Evolutionary conservation across 1,140 invertebrate genomes (phyloP).

Genomic region (Hyles vespertilio): DNA sequence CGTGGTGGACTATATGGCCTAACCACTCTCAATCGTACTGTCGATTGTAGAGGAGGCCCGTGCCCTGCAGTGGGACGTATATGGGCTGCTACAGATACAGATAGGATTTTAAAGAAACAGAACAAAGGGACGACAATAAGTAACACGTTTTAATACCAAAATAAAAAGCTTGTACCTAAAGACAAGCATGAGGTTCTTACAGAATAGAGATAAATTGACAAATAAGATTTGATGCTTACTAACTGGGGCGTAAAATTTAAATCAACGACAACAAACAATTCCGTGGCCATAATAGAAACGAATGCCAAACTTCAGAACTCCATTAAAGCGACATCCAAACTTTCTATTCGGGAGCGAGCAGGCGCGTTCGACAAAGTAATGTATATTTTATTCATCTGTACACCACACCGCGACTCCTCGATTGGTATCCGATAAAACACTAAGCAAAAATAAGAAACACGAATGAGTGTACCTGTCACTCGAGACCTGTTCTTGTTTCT

Average conservation of each 20-base stretch:
- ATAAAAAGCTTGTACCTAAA: neutral
- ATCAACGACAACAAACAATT: conserved; percentile 63
- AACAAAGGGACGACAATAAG: neutral
- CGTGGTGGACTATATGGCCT: too few species aligned
- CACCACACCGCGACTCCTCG: conserved; percentile 47
- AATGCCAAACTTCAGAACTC: conserved; percentile 60
- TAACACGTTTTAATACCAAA: neutral
- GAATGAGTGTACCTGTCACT: conserved; percentile 72
- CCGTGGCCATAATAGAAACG: conserved; percentile 56
- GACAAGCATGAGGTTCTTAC: conserved; percentile 20
- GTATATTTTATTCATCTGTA: conserved; percentile 67
- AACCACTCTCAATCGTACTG: too few species aligned
- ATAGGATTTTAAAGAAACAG: neutral
- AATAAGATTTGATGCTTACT: conserved; percentile 49
- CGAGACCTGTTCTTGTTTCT: conserved; percentile 67
- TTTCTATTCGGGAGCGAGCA: conserved; percentile 49
- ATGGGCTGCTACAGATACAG: too few species aligned
- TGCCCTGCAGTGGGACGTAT: too few species aligned
- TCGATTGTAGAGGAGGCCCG: too few species aligned
- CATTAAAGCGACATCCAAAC: conserved; percentile 59
- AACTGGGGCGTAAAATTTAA: conserved; percentile 61
- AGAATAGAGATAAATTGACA: conserved; percentile 39
- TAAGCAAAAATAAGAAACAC: conserved; percentile 66
- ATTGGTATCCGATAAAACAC: conserved; percentile 63
- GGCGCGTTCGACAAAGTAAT: conserved; percentile 47